Evolutionary conservation across 2,888 invertebrate genomes (phyloP).

Genomic region (Orchesellides sinensis): DNA sequence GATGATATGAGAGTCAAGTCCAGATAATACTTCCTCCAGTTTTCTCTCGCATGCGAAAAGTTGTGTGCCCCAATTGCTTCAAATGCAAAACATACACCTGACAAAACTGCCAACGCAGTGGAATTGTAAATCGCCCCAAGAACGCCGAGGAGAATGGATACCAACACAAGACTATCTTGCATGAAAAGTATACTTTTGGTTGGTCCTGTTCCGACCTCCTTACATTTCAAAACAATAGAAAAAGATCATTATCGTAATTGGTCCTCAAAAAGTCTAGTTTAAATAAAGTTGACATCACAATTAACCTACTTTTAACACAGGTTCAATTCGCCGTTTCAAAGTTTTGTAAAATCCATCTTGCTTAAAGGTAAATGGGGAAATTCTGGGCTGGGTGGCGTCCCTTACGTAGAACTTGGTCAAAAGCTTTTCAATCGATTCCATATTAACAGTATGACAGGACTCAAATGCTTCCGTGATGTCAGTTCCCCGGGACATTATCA

Average conservation of each 20-base stretch:
- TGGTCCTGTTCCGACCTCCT: slow-evolving; percentile 71
- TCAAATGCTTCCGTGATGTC: slow-evolving; percentile 90
- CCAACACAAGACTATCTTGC: slow-evolving; percentile 69
- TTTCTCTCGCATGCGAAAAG: slow-evolving; percentile 86
- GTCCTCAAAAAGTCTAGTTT: no score
- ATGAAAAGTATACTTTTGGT: slow-evolving; percentile 57
- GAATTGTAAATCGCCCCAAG: slow-evolving; percentile 75
- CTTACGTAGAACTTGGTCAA: slow-evolving; percentile 83
- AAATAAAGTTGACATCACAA: neutral
- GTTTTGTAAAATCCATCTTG: slow-evolving; percentile 86
- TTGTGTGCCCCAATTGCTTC: slow-evolving; percentile 84
- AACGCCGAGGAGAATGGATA: slow-evolving; percentile 60
- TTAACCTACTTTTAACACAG: slow-evolving; percentile 63
- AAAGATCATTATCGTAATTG: no score
- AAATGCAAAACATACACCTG: slow-evolving; percentile 81
- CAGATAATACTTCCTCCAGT: slow-evolving; percentile 88
- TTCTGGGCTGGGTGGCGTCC: slow-evolving; percentile 82
- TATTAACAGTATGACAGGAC: slow-evolving; percentile 82
- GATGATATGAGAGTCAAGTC: slow-evolving; percentile 83
- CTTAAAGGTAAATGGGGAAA: slow-evolving; percentile 85
- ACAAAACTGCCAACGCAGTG: slow-evolving; percentile 77
- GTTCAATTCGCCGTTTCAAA: slow-evolving; percentile 79
- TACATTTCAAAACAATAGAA: no score
- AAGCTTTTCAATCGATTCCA: slow-evolving; percentile 79
- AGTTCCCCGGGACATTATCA: slow-evolving; percentile 78